Evolutionary conservation across 2,888 invertebrate species (phyloP).

Genomic region (Peribatodes rhomboidaria): DNA sequence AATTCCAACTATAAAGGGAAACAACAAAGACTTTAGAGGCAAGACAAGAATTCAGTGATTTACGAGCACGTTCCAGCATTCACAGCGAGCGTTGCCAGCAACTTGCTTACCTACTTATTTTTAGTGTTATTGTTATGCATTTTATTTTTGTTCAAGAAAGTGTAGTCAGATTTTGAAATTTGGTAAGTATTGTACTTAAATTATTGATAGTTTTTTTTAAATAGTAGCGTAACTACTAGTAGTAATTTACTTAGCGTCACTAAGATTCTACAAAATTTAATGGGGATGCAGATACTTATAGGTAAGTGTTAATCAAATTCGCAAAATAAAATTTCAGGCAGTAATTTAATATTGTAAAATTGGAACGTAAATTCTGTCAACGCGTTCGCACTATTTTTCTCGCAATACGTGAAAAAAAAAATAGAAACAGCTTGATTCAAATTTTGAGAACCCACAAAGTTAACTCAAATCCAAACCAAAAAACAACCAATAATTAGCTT

Average conservation of each 20-base stretch:
- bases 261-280: too few species aligned
- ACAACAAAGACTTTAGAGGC: constrained; percentile 60
- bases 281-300: too few species aligned
- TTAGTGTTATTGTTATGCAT: constrained; percentile 51
- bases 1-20: constrained; percentile 48
- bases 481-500: constrained; percentile 56
- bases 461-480: constrained; percentile 10
- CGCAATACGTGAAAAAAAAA: too few species aligned
- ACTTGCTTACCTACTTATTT: constrained; percentile 55
- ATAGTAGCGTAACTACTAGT: too few species aligned
- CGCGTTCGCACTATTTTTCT: too few species aligned
- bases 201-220: too few species aligned
- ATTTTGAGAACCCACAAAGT: constrained; percentile 9
- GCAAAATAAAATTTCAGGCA: too few species aligned
- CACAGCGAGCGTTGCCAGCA: constrained; percentile 55
- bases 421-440: too few species aligned
- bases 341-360: too few species aligned
- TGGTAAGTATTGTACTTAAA: not conserved
- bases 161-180: not conserved
- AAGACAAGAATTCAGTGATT: constrained; percentile 64
- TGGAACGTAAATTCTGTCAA: too few species aligned
- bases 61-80: constrained; percentile 51
- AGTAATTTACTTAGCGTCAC: too few species aligned
- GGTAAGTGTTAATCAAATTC: too few species aligned
- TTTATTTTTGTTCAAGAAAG: constrained; percentile 33